Evolutionary conservation across 1,140 invertebrate genomes (phyloP), one percentile per base, ranked within the genome.

Genomic region (Drosophila tropicalis): DNA sequence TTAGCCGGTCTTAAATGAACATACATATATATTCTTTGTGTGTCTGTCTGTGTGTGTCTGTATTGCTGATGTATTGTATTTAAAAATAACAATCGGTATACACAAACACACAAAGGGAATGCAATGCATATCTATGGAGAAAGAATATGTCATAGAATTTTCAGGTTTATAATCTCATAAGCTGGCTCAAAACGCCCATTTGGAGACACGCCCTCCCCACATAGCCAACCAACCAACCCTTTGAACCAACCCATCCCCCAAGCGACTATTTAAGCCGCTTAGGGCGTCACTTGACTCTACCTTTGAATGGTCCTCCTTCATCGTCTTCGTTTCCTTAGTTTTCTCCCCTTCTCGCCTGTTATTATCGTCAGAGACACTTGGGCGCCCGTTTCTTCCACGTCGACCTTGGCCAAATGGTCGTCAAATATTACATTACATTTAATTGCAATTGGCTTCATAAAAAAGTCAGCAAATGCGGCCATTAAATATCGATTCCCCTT

Each of bases 361-460:
- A 29, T 29, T 29, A 71, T 75, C 64, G 47, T 29, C 60, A 19
- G 72, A 76, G 73, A 76, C 73, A 69, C 41, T 58, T 25, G 36
- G 73, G 60, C 73, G 72, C 60, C 73, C 60, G 54, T 56, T 58
- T 29, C 29, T 29, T 32, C 19, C 40, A 22, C 22, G 12, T 62
- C 66, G 70, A 62, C 75, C 75, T 77, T 77, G 75, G 61, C 36
- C 57, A 76, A 67, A 76, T 71, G 78, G 54, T 67, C 60, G 40
- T 62, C 68, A 72, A 77, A 71, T 66, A 58, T 66, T 58, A 56
- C 71, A 74, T 71, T 76, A 66, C 66, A 76, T 63, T 83, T 87
- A 86, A 86, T 86, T 87, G 79, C 61, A 62, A 75, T 73, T 44
- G 66, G 60, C 66, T 70, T 71, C 74, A 71, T 77, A 63, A 76